Conservation (phyloP, 2,888 invertebrate genomes). For the Myopa testacea region DNA sequence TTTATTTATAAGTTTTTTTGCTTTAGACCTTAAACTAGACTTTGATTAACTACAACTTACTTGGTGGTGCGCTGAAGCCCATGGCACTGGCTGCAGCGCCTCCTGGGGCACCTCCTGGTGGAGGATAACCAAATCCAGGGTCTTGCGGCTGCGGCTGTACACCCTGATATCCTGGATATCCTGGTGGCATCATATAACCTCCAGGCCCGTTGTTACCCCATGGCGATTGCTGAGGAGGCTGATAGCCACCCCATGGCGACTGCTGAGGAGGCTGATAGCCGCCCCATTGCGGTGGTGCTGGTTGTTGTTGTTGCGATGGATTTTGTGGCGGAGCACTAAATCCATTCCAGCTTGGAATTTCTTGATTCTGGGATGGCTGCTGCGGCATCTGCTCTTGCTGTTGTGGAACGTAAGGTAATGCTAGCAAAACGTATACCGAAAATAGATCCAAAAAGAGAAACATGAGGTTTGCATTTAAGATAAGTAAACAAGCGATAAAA, state of each 20-base stretch:
- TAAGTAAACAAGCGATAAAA: not conserved
- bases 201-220: slow-evolving; percentile 34
- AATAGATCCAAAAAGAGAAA: not conserved
- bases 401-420: slow-evolving; percentile 34
- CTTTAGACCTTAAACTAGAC: not conserved
- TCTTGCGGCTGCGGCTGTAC: slow-evolving; percentile 40
- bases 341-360: slow-evolving; percentile 59
- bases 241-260: slow-evolving; percentile 47
- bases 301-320: slow-evolving; percentile 40
- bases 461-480: slow-evolving; percentile 18
- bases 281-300: slow-evolving; percentile 8
- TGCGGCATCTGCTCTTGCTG: slow-evolving; percentile 25
- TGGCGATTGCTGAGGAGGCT: slow-evolving; percentile 44
- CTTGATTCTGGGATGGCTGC: slow-evolving; percentile 38
- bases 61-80: slow-evolving; percentile 66
- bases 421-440: slow-evolving; percentile 11
- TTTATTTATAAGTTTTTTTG: not conserved
- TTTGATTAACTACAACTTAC: slow-evolving; percentile 55
- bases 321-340: slow-evolving; percentile 61
- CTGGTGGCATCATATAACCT: slow-evolving; percentile 46
- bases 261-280: slow-evolving; percentile 39
- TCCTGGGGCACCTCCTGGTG: slow-evolving; percentile 41
- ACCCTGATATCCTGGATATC: slow-evolving; percentile 43
- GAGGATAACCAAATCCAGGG: slow-evolving; percentile 45
- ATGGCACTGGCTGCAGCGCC: slow-evolving; percentile 52